Base-by-base conservation (phyloP, 2,888 invertebrate genomes). In the Lithodes maja region DNA sequence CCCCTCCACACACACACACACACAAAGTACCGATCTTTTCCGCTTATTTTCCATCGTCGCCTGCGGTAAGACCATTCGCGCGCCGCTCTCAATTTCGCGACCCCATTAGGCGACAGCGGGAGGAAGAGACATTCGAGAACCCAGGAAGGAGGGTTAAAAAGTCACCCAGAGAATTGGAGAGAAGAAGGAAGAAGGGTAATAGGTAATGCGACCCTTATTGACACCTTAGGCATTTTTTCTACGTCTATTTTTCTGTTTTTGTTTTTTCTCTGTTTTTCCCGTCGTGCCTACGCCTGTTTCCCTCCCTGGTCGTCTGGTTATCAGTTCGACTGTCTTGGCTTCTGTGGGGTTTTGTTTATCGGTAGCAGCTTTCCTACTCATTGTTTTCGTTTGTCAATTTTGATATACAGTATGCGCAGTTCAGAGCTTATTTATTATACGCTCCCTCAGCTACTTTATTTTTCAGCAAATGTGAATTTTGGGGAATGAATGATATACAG, bases 141-240 rank as follows among this genome's bases (percentile, higher is more conserved):
- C 54, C 75, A 74, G 75, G 83, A 74, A 74, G 75, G 54, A 53
- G 75, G 53, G 83, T 74, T 69, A 54, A 74, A 75, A 75, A 71
- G 74, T 83, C 75, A 52, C n/a, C 50, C 68, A 17, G 83, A 53
- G 83, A 83, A 83, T 83, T 83, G 83, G 83, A 83, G 83, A 83
- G 83, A 83, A 75, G 75, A 71, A 83, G 75, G 83, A 83, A 75
- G 83, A 74, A 54, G 33, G 9, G 83, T 83, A 83, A 83, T 83
- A 33, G 74, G 83, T 53, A 75, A 83, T 53, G 75, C 17, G 33
- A 83, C 33, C 15, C 81, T 12, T 61, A 2, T 9, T 9, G 81
- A 7, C 49, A 77, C 5, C 52, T 9, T 12, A 49, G 50, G 7
- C 82, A 68, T 81, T 55, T 82, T 50, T 69, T 61, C 50, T 52